These are phyloP conservation scores for Pachypanchax playfairii DNA, from an alignment of 2,113 vertebrate species.

Conservation along the genomic window DNA sequence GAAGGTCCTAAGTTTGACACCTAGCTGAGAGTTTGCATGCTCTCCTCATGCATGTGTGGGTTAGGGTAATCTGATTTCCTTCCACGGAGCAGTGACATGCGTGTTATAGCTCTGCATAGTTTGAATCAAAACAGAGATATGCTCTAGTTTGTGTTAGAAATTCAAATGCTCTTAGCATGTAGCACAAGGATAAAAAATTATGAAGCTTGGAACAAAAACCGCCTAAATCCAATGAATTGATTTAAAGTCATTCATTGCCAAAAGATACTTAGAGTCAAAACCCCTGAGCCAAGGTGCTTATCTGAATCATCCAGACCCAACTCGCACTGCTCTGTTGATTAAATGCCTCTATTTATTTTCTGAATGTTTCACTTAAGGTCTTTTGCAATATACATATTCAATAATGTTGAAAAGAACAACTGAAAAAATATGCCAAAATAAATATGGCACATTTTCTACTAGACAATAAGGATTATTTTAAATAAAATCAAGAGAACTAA, in stretches of 20 bases:
- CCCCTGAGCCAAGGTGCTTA: constrained; percentile 13
- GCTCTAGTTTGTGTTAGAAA: constrained; percentile 7
- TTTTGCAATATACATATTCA: background rate
- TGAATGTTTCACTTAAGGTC: constrained; percentile 5
- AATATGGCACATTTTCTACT: background rate
- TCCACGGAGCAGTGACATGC: too few species aligned
- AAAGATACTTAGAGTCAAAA: constrained; percentile 11
- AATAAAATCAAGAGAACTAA: background rate
- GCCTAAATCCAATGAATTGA: constrained; percentile 19
- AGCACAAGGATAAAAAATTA: background rate
- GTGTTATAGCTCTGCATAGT: background rate
- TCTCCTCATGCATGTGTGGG: too few species aligned
- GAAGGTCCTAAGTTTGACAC: too few species aligned
- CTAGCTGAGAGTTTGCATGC: too few species aligned
- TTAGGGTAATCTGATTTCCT: too few species aligned
- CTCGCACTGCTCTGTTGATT: background rate
- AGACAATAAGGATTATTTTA: background rate
- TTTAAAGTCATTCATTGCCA: constrained; percentile 27
- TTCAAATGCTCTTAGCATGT: constrained; percentile 11
- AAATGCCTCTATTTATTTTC: constrained; percentile 6
- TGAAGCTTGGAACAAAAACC: constrained; percentile 13
- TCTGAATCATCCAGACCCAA: constrained; percentile 32
- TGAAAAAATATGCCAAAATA: background rate
- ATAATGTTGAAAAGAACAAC: constrained; percentile 5
- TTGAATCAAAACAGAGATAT: constrained; percentile 2